phyloP scores from a whole-genome alignment of 2,888 invertebrate genomes.

The Apoderus coryli region DNA sequence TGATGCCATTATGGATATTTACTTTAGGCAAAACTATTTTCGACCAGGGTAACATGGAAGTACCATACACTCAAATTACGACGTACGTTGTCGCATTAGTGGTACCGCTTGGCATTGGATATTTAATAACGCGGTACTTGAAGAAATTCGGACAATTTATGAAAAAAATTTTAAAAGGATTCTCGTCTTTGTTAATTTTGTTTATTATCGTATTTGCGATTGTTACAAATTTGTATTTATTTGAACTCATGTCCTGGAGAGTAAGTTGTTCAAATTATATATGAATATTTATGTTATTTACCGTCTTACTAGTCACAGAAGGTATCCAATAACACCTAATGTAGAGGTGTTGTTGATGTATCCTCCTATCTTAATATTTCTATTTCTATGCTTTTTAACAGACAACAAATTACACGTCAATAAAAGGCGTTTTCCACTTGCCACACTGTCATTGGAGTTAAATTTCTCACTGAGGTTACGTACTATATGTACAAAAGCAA shows the following conservation, averaged over 20 bases:
- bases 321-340: no score
- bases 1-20: conserved; percentile 86
- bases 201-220: conserved; percentile 80
- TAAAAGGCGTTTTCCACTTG: no score
- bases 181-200: conserved; percentile 62
- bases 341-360: no score
- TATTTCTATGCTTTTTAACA: no score
- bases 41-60: conserved; percentile 37
- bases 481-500: no score
- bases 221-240: conserved; percentile 78
- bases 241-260: conserved; percentile 76
- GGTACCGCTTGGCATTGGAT: conserved; percentile 59
- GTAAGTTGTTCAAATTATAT: conserved; percentile 44
- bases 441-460: no score
- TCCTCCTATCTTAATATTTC: no score
- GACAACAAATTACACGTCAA: no score
- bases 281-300: no score
- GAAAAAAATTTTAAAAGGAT: conserved; percentile 70
- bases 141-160: conserved; percentile 55
- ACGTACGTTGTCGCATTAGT: conserved; percentile 60
- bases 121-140: conserved; percentile 35
- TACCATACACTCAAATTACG: conserved; percentile 68
- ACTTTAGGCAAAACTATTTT: conserved; percentile 71
- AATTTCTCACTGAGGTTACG: no score
- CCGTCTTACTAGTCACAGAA: no score